Base-by-base conservation (phyloP, 2,797 vertebrate genomes). In the Morelia viridis region DNA sequence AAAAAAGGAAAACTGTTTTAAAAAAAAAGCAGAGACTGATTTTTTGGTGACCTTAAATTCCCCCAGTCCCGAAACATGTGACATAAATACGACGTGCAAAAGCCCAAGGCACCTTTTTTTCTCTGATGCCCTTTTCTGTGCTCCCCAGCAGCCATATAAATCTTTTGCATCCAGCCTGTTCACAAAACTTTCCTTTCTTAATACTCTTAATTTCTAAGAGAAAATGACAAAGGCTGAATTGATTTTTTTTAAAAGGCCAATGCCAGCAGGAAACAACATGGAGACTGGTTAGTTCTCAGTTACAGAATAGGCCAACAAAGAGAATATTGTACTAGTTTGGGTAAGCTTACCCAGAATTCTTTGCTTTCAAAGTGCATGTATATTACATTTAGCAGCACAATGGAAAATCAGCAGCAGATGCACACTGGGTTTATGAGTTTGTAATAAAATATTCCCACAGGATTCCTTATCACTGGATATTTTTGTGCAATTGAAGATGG, bases 211-310 rank as follows among this genome's bases (percentile, higher is more conserved):
- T 94, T 97, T 95, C 95, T 96, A 96, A 97, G 96, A 88, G 89
- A 83, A 96, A 97, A 96, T 97, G 96, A 97, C 97, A 97, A 97
- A 97, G 96, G 88, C 94, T 26, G 94, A 95, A 97, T 97, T 98
- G 97, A 97, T 96, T 96, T 91, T 85, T 35, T 92, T 91, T 90
- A 89, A 93, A 90, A 93, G 94, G 95, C 94, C 93, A 94, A 94
- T 93, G 97, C 96, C 95, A 95, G 96, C 96, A 96, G 97, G 97
- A 97, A 97, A 96, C 94, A 89, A 93, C 95, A 96, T 94, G 91
- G 88, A 60, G 87, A 89, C 91, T 94, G 95, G 95, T 95, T 22
- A 19, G 88, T 95, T 96, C 94, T 95, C 94, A 94, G 89, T 92
- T 93, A 71, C 92, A 94, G 95, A 95, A 96, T 1, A 89, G 84